phyloP scores from a whole-genome alignment of 2,113 vertebrate genomes.

The Corydoras maculifer region DNA sequence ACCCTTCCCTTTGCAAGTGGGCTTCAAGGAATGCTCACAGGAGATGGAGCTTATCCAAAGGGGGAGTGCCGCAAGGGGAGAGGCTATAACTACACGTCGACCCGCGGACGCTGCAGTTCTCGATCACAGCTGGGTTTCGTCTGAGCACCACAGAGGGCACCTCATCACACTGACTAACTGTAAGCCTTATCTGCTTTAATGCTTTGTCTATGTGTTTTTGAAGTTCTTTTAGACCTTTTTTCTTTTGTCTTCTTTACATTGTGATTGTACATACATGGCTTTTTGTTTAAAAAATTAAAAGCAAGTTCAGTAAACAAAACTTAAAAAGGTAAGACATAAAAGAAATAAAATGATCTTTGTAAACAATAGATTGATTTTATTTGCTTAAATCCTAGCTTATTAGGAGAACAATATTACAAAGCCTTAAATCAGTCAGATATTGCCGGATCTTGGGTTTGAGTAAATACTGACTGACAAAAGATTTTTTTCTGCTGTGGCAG shows the following conservation, averaged over 20 bases:
- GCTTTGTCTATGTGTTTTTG: constrained; percentile 22
- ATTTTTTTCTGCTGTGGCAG: constrained; percentile 23
- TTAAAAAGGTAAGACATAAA: not conserved
- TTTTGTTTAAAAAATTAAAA: constrained; percentile 3
- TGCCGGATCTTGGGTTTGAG: constrained; percentile 41
- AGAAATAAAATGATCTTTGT: constrained; percentile 1
- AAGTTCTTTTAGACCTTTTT: not conserved
- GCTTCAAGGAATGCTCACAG: constrained; percentile 64
- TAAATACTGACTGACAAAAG: constrained; percentile 45
- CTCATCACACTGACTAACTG: constrained; percentile 54
- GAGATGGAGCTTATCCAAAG: constrained; percentile 66
- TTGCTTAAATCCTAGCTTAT: constrained; percentile 8
- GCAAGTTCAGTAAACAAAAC: constrained; percentile 13
- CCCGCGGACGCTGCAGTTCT: constrained; percentile 57
- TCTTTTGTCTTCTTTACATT: constrained; percentile 15
- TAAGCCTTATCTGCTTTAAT: constrained; percentile 47
- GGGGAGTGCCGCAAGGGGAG: constrained; percentile 61
- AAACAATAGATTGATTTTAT: not conserved
- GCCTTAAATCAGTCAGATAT: constrained; percentile 13
- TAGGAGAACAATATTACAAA: constrained; percentile 10
- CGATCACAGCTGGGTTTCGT: constrained; percentile 60
- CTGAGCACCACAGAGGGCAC: constrained; percentile 51
- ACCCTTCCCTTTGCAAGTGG: constrained; percentile 61
- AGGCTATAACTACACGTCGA: constrained; percentile 61
- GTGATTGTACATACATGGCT: constrained; percentile 7